Percentiles rank a stretch among this genome's conserved stretches.
These are phyloP conservation scores for Pedetes capensis DNA, from an alignment of 2,113 vertebrate genomes.

Conservation along the genomic window DNA sequence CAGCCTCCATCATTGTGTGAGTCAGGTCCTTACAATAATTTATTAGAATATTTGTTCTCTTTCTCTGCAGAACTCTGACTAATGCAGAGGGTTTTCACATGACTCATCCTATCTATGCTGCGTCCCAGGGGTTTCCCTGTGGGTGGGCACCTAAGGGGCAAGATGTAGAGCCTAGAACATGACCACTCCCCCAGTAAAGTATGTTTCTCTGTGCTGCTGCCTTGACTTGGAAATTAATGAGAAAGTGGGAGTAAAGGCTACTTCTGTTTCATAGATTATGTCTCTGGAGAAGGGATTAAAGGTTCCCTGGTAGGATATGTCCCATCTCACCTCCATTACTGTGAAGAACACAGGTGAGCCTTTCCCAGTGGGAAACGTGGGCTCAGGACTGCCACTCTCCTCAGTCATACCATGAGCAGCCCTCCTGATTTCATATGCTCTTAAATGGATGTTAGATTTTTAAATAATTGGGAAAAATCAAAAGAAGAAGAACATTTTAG, in stretches of 20 bases:
- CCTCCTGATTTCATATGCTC: not conserved
- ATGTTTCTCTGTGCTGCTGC: not conserved
- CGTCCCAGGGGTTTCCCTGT: rapidly evolving
- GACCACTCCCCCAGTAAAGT: not conserved
- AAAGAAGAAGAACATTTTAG: not conserved
- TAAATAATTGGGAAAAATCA: not conserved
- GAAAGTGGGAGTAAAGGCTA: not conserved
- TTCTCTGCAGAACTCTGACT: not conserved
- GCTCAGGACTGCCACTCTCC: not conserved
- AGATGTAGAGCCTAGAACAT: not conserved
- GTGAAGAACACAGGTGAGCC: not conserved
- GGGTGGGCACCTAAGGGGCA: not conserved
- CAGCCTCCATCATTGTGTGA: not conserved
- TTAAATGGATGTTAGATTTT: not conserved
- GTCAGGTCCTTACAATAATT: not conserved
- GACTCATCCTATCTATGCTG: not conserved
- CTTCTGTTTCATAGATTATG: not conserved
- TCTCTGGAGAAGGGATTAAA: not conserved
- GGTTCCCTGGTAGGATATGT: not conserved
- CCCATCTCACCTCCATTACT: not conserved
- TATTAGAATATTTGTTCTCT: not conserved
- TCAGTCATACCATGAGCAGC: not conserved
- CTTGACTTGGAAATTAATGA: not conserved
- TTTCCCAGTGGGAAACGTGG: not conserved
- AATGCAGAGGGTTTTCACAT: not conserved